A percentile compares a stretch with the other conserved stretches of the same genome.
These are phyloP conservation scores for Tonatia bakeri DNA, from an alignment of 2,113 vertebrate species.

Conservation along the genomic window DNA sequence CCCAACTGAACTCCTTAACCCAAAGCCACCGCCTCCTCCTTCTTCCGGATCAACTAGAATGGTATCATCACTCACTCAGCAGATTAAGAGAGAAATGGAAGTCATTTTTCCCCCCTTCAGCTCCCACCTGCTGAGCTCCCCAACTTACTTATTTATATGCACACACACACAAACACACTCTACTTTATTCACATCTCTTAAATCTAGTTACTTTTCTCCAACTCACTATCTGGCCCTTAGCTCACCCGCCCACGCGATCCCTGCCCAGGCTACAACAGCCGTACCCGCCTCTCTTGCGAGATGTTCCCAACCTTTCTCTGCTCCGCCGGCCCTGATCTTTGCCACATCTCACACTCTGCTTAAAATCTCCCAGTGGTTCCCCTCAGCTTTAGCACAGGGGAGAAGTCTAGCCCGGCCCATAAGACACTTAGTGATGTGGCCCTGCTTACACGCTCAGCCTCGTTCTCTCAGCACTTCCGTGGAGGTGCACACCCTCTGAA, in stretches of 20 bases:
- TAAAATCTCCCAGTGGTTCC: neutral
- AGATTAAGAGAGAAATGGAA: neutral
- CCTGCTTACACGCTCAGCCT: neutral
- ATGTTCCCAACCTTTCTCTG: neutral
- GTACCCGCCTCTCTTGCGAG: neutral
- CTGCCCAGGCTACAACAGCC: neutral
- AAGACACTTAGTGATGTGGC: neutral
- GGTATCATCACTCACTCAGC: neutral
- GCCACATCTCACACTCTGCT: neutral
- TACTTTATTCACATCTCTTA: neutral
- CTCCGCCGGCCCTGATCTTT: neutral
- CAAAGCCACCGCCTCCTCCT: neutral
- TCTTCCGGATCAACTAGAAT: neutral
- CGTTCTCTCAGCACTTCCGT: neutral
- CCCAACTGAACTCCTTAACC: neutral
- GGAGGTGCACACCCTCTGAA: neutral
- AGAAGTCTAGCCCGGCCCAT: neutral
- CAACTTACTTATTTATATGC: neutral
- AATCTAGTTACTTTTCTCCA: neutral
- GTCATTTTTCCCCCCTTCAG: neutral
- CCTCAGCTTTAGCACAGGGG: neutral
- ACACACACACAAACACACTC: neutral
- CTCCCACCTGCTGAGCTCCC: neutral
- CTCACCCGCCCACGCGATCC: neutral
- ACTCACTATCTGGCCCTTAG: neutral